A percentile compares a stretch with the other conserved stretches of the same genome.
Conservation (phyloP, 1,140 invertebrate genomes). For the Phortica variegata region DNA sequence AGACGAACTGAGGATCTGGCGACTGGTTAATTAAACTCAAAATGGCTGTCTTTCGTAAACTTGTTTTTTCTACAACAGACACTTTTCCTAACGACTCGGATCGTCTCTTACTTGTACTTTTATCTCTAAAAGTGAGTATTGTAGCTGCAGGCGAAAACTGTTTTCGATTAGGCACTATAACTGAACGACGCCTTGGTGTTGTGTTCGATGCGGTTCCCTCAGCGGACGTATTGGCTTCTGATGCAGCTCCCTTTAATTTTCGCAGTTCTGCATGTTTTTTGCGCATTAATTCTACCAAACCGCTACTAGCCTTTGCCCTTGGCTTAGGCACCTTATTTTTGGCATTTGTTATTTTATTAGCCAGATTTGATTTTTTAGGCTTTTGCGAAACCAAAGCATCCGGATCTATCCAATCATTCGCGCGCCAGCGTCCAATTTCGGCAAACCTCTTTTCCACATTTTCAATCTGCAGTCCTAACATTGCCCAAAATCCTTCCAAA, state of each 20-base stretch:
- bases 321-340: constrained; percentile 5
- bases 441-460: constrained; percentile 62
- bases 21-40: constrained; percentile 3
- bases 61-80: constrained; percentile 14
- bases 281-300: constrained; percentile 33
- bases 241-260: constrained; percentile 2
- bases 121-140: too few species aligned
- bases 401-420: constrained; percentile 61
- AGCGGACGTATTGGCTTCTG: background rate
- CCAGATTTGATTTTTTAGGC: constrained; percentile 18
- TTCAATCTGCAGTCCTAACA: constrained; percentile 66
- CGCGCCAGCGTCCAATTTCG: constrained; percentile 58
- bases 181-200: constrained; percentile 5
- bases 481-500: constrained; percentile 77
- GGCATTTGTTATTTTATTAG: constrained; percentile 16
- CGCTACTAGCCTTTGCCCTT: constrained; percentile 27
- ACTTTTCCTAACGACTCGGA: too few species aligned
- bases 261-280: constrained; percentile 36
- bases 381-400: constrained; percentile 23
- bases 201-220: background rate
- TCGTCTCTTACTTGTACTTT: too few species aligned
- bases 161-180: constrained; percentile 34
- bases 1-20: background rate
- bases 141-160: constrained; percentile 35
- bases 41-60: constrained; percentile 28